A percentile compares a stretch with the other conserved stretches of the same genome.
Conservation (phyloP, 2,888 invertebrate genomes). For the Euclidia mi region DNA sequence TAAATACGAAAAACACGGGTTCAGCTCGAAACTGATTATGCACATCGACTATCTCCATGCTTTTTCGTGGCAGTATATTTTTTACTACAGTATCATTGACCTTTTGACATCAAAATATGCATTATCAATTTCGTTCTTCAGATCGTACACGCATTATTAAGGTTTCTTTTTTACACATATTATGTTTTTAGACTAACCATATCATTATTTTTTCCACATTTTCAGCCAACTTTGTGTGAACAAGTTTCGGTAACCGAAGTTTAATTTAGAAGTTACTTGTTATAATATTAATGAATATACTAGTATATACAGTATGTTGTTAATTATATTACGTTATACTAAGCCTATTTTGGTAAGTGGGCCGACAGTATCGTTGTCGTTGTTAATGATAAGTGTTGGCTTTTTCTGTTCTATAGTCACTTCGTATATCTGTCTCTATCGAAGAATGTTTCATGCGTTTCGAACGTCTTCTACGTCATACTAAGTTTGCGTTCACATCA, state of each 20-base stretch:
- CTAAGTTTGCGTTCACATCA: constrained; percentile 66
- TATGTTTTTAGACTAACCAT: constrained; percentile 80
- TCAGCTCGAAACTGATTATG: constrained; percentile 14
- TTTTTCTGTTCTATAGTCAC: constrained; percentile 81
- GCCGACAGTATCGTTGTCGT: constrained; percentile 71
- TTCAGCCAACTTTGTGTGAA: constrained; percentile 90
- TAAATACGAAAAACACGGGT: background rate
- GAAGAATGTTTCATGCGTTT: constrained; percentile 66
- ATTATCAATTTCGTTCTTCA: constrained; percentile 18
- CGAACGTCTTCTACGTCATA: constrained; percentile 61
- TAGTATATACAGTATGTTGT: constrained; percentile 79
- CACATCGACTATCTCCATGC: background rate
- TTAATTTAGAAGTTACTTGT: constrained; percentile 84
- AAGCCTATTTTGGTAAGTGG: constrained; percentile 84
- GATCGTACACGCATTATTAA: constrained; percentile 3
- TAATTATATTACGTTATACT: constrained; percentile 75
- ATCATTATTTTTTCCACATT: constrained; percentile 82
- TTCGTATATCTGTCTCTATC: constrained; percentile 71
- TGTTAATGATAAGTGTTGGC: constrained; percentile 81
- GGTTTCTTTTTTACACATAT: constrained; percentile 52
- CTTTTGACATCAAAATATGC: background rate
- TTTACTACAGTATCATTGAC: background rate
- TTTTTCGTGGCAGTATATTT: background rate
- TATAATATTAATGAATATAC: constrained; percentile 74
- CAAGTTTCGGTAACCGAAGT: constrained; percentile 86